These are phyloP conservation scores for Macrosoma leucophasiata DNA, from an alignment of 2,888 invertebrate species.

Conservation along the genomic window DNA sequence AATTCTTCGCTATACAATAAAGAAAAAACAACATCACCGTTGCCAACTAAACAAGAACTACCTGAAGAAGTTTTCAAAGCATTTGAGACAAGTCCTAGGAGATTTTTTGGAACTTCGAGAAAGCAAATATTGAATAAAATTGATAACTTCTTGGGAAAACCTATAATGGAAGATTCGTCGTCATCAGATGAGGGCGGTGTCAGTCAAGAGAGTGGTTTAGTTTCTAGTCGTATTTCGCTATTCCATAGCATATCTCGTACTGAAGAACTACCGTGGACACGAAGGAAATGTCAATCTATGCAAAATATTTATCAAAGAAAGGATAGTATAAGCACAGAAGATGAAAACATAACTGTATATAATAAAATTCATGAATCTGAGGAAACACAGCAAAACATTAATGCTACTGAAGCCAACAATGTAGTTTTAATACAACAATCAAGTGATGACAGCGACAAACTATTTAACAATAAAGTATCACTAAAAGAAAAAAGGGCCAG, in stretches of 20 bases:
- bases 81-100: slow-evolving; percentile 67
- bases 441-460: slow-evolving; percentile 3
- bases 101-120: slow-evolving; percentile 67
- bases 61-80: slow-evolving; percentile 68
- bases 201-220: slow-evolving; percentile 57
- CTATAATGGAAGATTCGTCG: slow-evolving; percentile 36
- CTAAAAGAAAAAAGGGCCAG: slow-evolving; percentile 43
- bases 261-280: slow-evolving; percentile 44
- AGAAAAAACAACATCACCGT: too few relatives aligned
- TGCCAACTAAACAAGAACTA: slow-evolving; percentile 48
- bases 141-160: slow-evolving; percentile 59
- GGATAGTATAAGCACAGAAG: slow-evolving; percentile 22
- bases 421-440: slow-evolving; percentile 1
- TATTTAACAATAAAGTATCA: slow-evolving; percentile 8
- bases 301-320: slow-evolving; percentile 45
- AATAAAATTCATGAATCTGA: neutral
- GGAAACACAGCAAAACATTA: neutral
- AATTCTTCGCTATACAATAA: slow-evolving; percentile 10
- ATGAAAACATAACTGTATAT: neutral
- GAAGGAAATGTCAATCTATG: slow-evolving; percentile 48
- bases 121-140: slow-evolving; percentile 66
- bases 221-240: slow-evolving; percentile 66
- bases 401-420: slow-evolving; percentile 3
- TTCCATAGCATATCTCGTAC: slow-evolving; percentile 60
- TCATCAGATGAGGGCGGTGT: slow-evolving; percentile 34